Evolutionary conservation across 2,113 vertebrate genomes (phyloP).

Genomic region (Melierax canorus): DNA sequence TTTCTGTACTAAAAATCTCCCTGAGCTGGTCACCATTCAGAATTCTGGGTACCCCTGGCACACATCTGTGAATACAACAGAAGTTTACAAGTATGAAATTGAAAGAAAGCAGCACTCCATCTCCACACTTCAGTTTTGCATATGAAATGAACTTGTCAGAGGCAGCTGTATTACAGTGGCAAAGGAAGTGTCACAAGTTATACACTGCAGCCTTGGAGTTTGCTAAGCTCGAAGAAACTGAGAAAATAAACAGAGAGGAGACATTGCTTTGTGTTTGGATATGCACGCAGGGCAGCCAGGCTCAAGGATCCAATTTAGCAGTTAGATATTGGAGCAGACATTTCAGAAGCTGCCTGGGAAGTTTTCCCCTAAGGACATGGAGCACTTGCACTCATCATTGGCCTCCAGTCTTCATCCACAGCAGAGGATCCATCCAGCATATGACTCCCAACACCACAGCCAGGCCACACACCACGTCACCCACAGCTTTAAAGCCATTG

Average conservation of each 20-base stretch:
- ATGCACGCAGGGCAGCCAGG: background rate
- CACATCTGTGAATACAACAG: background rate
- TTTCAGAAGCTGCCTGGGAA: background rate
- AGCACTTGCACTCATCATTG: background rate
- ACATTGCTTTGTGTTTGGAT: background rate
- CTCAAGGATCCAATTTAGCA: background rate
- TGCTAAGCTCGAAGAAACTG: background rate
- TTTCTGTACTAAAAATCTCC: background rate
- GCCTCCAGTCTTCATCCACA: background rate
- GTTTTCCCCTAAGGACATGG: fast-evolving
- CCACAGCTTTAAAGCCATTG: background rate
- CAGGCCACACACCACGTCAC: background rate
- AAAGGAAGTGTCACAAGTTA: background rate
- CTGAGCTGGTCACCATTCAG: background rate
- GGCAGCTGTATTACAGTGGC: background rate
- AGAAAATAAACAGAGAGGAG: background rate
- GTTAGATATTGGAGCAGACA: background rate
- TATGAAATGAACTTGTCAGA: background rate
- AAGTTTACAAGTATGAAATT: background rate
- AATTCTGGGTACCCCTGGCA: background rate
- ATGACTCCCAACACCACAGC: background rate
- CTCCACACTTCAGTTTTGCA: background rate
- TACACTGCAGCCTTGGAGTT: background rate
- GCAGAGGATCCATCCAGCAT: background rate
- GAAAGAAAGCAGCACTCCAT: background rate